Evolutionary conservation across 2,797 vertebrate genomes (phyloP).

Genomic region (Meriones psammophilus): DNA sequence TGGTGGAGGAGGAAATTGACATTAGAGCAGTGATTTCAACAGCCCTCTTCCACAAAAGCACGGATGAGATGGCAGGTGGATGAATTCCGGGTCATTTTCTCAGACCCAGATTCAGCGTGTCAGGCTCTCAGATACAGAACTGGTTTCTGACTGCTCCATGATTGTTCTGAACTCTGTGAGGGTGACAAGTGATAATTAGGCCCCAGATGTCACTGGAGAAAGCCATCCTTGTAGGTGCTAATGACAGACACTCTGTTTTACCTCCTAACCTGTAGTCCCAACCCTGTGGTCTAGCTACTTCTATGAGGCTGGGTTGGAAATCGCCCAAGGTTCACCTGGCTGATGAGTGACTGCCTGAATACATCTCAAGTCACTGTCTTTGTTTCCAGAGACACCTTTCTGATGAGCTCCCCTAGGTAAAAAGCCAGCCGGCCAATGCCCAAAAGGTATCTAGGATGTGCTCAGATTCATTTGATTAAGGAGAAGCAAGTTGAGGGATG

Average conservation of each 20-base stretch:
- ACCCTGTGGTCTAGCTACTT: neutral
- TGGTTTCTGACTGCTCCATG: neutral
- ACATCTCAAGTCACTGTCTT: constrained; percentile 3
- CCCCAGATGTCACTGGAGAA: neutral
- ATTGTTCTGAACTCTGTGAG: constrained; percentile 6
- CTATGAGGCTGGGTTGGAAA: neutral
- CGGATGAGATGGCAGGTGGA: neutral
- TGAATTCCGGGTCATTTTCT: neutral
- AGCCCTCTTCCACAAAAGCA: neutral
- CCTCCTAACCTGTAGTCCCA: neutral
- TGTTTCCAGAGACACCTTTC: constrained; percentile 40
- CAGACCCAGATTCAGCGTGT: neutral
- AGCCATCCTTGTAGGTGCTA: neutral
- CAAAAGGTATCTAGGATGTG: constrained; percentile 44
- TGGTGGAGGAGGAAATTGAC: neutral
- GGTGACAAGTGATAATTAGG: neutral
- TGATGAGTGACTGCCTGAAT: neutral
- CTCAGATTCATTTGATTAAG: constrained; percentile 59
- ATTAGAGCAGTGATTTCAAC: neutral
- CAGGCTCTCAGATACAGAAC: neutral
- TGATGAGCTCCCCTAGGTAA: constrained; percentile 39
- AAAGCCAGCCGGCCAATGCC: constrained; percentile 47
- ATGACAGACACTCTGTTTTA: neutral
- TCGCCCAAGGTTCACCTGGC: neutral
- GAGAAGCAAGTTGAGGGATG: constrained; percentile 46